These are phyloP conservation scores for Drymodes brunneopygia DNA, from an alignment of 2,113 vertebrate genomes.

Conservation along the genomic window DNA sequence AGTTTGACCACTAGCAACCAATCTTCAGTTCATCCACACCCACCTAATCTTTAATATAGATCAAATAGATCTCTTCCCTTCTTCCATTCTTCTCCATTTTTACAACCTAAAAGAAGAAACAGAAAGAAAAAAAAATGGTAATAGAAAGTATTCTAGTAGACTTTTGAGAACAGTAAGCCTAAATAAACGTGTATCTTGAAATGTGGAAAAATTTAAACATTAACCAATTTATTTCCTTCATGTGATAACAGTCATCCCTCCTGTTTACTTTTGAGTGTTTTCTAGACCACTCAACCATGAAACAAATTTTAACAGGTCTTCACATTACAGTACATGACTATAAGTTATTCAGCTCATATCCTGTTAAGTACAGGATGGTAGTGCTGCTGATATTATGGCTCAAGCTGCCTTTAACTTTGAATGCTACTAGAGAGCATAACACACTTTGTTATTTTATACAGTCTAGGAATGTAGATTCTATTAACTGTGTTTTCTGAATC, in stretches of 20 bases:
- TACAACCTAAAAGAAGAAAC: not conserved
- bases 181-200: not conserved
- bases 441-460: not conserved
- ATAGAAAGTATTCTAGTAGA: not conserved
- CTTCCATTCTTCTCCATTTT: not conserved
- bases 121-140: accelerated
- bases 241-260: not conserved
- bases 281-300: not conserved
- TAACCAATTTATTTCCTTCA: not conserved
- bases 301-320: not conserved
- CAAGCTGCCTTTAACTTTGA: not conserved
- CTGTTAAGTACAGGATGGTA: not conserved
- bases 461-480: not conserved
- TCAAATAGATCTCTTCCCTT: not conserved
- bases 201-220: not conserved
- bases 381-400: not conserved
- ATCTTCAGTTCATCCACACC: not conserved
- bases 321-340: not conserved
- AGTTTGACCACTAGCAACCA: not conserved
- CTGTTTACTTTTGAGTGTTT: not conserved
- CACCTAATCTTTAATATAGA: not conserved
- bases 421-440: not conserved
- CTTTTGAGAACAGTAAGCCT: not conserved
- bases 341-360: not conserved
- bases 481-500: not conserved